Conservation (phyloP, 1,140 invertebrate species). For the Lasioglossum baleicum region DNA sequence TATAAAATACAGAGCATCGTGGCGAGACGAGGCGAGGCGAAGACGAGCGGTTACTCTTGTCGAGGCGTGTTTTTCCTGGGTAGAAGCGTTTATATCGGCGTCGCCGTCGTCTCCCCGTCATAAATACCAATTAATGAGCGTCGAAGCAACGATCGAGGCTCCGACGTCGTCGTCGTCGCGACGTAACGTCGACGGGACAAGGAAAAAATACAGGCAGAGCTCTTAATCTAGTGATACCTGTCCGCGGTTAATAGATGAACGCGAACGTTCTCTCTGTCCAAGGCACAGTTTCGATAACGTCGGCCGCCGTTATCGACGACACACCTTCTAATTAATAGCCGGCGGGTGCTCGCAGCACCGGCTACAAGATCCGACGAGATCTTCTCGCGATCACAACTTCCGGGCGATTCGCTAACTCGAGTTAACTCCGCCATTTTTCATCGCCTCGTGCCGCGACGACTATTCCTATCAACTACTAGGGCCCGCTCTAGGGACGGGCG, state of each 20-base stretch:
- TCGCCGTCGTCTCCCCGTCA: too few relatives aligned
- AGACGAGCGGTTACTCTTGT: too few relatives aligned
- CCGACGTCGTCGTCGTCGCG: neutral
- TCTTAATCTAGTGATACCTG: neutral
- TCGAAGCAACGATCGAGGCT: neutral
- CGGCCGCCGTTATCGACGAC: neutral
- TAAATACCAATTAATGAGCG: conserved; percentile 3
- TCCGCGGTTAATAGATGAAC: neutral
- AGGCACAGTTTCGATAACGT: neutral
- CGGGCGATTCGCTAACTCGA: conserved; percentile 21
- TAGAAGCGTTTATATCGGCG: too few relatives aligned
- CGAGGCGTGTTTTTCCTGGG: too few relatives aligned
- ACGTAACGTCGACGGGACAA: neutral
- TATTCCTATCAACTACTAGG: too few relatives aligned
- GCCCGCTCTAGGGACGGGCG: too few relatives aligned
- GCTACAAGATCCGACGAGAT: too few relatives aligned
- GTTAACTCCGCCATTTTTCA: conserved; percentile 33
- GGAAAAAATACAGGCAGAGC: neutral
- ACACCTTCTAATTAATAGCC: neutral
- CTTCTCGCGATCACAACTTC: neutral
- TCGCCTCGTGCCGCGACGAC: conserved; percentile 12
- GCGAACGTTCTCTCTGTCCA: conserved; percentile 31
- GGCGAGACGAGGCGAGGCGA: too few relatives aligned
- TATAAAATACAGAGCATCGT: too few relatives aligned
- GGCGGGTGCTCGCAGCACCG: too few relatives aligned